These are phyloP conservation scores for Psix sp. DNA, from an alignment of 1,140 invertebrate species.

Conservation along the genomic window DNA sequence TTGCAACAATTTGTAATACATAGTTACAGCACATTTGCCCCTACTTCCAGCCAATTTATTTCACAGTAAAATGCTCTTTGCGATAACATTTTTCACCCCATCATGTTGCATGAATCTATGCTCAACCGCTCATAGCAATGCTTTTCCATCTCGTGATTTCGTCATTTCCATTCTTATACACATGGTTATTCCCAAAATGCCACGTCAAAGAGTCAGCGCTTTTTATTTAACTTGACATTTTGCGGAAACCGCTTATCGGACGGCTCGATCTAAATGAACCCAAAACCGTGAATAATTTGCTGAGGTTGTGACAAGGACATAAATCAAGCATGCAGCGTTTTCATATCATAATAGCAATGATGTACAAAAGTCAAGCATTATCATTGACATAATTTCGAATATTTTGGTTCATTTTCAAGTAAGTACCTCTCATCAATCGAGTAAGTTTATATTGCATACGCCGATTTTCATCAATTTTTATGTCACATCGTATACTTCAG, in stretches of 20 bases:
- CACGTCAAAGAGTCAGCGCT: conserved; percentile 5
- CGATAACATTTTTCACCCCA: no score
- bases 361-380: conserved; percentile 2
- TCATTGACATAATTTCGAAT: conserved; percentile 4
- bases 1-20: conserved; percentile 1
- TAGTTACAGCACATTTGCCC: no score
- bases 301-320: conserved; percentile 18
- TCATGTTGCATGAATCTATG: no score
- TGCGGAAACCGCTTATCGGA: conserved; percentile 15
- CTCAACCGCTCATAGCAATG: no score
- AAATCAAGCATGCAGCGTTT: conserved; percentile 35
- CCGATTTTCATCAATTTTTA: conserved; percentile 18
- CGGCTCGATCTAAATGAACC: conserved; percentile 7
- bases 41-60: no score
- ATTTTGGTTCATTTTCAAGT: neutral
- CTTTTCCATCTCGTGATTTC: neutral
- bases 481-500: conserved; percentile 8
- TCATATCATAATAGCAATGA: conserved; percentile 1
- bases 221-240: neutral
- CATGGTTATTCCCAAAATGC: conserved; percentile 7
- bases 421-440: no score
- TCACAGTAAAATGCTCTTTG: no score
- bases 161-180: neutral
- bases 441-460: no score
- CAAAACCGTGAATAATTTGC: conserved; percentile 23